A percentile compares a stretch with the other conserved stretches of the same genome.
Conservation (phyloP, 2,113 vertebrate genomes). For the Turnix velox region DNA sequence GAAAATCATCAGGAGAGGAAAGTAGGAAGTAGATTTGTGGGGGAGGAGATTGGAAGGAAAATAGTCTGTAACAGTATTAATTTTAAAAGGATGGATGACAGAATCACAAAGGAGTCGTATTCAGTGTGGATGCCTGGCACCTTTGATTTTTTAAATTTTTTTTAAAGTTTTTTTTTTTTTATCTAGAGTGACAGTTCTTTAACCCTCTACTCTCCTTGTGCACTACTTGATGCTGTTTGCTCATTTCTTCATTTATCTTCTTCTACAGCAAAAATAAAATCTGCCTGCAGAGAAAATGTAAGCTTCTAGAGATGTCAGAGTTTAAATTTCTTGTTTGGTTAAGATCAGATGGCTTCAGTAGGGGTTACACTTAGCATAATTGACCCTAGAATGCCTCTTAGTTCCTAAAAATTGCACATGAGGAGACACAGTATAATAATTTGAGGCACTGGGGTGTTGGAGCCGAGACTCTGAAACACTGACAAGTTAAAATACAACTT, state of each 20-base stretch:
- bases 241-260: not conserved
- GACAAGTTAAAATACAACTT: not conserved
- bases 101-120: not conserved
- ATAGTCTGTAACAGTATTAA: not conserved
- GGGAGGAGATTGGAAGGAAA: not conserved
- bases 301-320: rapidly evolving
- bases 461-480: not conserved
- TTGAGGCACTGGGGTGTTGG: not conserved
- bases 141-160: not conserved
- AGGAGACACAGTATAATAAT: not conserved
- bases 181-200: not conserved
- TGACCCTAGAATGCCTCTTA: not conserved
- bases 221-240: not conserved
- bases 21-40: rapidly evolving
- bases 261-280: not conserved
- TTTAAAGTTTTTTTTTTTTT: not conserved
- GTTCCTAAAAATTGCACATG: not conserved
- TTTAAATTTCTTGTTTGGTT: not conserved
- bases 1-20: not conserved
- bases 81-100: not conserved
- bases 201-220: rapidly evolving
- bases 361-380: not conserved
- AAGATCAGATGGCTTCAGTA: not conserved
- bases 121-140: not conserved
- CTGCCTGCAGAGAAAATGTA: not conserved